Percentiles rank a stretch among this genome's conserved stretches.
Evolutionary conservation across 2,888 invertebrate genomes (phyloP).

Genomic region (Scrobipalpa atriplicella): DNA sequence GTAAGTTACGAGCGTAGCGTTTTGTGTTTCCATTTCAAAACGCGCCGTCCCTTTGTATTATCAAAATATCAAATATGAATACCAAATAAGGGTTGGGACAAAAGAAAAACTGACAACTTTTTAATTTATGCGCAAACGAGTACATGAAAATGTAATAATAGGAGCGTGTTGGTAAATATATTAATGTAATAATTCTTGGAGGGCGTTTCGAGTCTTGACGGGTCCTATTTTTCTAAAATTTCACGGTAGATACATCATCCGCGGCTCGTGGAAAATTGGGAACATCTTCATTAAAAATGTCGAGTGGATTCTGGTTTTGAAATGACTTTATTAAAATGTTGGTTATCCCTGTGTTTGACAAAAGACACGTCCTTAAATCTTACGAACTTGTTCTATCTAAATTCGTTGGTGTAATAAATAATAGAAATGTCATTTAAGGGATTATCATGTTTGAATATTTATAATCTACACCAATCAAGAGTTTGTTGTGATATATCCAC

Average conservation of each 20-base stretch:
- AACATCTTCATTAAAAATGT: conserved; percentile 70
- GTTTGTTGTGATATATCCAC: conserved; percentile 10
- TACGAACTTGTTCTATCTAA: conserved; percentile 43
- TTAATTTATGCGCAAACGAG: conserved; percentile 80
- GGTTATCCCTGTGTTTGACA: conserved; percentile 44
- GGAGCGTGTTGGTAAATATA: conserved; percentile 81
- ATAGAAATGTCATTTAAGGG: neutral
- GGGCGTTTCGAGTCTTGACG: conserved; percentile 65
- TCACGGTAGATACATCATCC: conserved; percentile 77
- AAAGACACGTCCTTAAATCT: conserved; percentile 45
- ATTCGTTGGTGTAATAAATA: neutral
- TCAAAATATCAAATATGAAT: conserved; percentile 82
- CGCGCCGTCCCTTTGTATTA: conserved; percentile 77
- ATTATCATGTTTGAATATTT: neutral
- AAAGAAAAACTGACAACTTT: conserved; percentile 80
- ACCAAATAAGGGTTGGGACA: conserved; percentile 82
- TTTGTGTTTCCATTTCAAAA: conserved; percentile 74
- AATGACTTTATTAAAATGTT: conserved; percentile 36
- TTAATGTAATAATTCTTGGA: conserved; percentile 77
- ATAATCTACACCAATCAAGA: neutral
- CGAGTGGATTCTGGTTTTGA: conserved; percentile 43
- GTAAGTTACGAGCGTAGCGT: conserved; percentile 60
- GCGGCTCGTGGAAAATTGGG: conserved; percentile 66
- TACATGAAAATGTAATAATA: conserved; percentile 82
- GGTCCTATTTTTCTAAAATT: conserved; percentile 76